These are phyloP conservation scores for Bhutanitis thaidina DNA, from an alignment of 2,888 invertebrate species.

Conservation along the genomic window DNA sequence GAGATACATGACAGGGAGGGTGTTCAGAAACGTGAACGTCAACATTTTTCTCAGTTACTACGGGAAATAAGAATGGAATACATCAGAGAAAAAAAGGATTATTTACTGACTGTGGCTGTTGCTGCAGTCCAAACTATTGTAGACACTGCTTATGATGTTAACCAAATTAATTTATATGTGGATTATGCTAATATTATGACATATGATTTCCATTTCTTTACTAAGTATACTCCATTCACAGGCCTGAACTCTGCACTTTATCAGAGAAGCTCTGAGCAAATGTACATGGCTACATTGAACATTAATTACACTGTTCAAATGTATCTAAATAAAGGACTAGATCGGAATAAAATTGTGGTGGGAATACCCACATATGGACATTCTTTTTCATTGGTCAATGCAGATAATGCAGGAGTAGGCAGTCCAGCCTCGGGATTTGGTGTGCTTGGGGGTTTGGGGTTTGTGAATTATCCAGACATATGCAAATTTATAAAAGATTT, in stretches of 20 bases:
- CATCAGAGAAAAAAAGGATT: constrained; percentile 76
- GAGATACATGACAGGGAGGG: constrained; percentile 60
- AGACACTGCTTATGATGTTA: constrained; percentile 87
- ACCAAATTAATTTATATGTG: constrained; percentile 87
- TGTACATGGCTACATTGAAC: constrained; percentile 85
- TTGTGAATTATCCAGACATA: constrained; percentile 84
- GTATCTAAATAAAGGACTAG: constrained; percentile 88
- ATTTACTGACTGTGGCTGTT: constrained; percentile 87
- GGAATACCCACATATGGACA: constrained; percentile 95
- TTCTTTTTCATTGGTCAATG: constrained; percentile 85
- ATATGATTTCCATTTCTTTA: constrained; percentile 93
- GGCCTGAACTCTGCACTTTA: constrained; percentile 92
- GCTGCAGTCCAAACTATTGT: constrained; percentile 89
- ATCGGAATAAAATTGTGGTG: constrained; percentile 87
- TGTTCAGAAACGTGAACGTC: constrained; percentile 72
- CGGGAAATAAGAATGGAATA: constrained; percentile 86
- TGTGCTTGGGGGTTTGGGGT: constrained; percentile 83
- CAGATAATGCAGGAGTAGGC: constrained; percentile 82
- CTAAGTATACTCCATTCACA: constrained; percentile 88
- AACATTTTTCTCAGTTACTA: constrained; percentile 87
- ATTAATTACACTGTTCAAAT: constrained; percentile 90
- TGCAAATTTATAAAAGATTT: constrained; percentile 83
- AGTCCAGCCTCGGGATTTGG: constrained; percentile 87
- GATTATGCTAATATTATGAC: constrained; percentile 95
- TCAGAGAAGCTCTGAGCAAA: constrained; percentile 78